Conservation (phyloP, 2,888 invertebrate genomes). For the Melangyna quadrimaculata region DNA sequence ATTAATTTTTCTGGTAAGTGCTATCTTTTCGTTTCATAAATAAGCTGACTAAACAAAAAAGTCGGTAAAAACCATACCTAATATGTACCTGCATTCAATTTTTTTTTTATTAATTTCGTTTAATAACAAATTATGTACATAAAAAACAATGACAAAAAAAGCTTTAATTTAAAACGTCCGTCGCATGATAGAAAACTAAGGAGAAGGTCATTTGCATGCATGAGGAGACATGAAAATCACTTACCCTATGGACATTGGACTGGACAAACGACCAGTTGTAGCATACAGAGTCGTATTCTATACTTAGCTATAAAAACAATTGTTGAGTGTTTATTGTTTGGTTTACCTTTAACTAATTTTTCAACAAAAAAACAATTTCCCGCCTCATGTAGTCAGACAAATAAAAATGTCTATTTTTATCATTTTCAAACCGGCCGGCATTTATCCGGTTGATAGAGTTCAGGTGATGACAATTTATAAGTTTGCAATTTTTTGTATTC, state of each 20-base stretch:
- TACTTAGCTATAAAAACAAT: neutral
- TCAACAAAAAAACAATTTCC: constrained; percentile 4
- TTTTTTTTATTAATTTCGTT: neutral
- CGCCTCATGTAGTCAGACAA: constrained; percentile 11
- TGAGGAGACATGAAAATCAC: constrained; percentile 38
- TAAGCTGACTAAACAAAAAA: neutral
- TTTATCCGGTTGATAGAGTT: constrained; percentile 25
- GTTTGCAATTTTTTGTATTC: neutral
- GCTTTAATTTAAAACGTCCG: neutral
- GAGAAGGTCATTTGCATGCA: constrained; percentile 55
- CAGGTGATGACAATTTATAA: constrained; percentile 3
- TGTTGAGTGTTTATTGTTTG: constrained; percentile 8
- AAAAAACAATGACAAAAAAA: neutral
- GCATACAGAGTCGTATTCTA: neutral
- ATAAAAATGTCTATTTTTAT: neutral
- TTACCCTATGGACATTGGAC: constrained; percentile 22
- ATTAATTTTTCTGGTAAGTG: neutral
- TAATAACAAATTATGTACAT: neutral
- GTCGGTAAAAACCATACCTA: neutral
- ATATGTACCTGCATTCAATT: neutral
- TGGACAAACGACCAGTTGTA: constrained; percentile 29
- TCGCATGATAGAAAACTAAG: neutral
- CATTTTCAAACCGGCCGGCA: constrained; percentile 15
- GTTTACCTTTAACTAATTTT: constrained; percentile 7
- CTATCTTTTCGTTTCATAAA: too few species aligned